These are phyloP conservation scores for Umimayanthus kanabou DNA, from an alignment of 92 coral and sea anemone species.

Conservation along the genomic window DNA sequence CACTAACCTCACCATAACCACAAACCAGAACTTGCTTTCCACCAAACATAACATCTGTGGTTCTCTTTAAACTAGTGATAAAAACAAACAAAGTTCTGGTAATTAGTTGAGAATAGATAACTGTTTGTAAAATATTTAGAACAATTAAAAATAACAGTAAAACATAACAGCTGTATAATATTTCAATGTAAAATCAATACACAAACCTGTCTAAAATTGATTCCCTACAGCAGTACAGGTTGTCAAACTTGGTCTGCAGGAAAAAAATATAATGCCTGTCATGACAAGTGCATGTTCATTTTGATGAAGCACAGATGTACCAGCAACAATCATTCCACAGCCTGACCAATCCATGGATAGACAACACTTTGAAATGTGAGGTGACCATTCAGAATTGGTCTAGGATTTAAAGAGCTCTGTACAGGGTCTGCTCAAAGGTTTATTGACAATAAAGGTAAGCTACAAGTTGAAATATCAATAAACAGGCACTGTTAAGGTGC, in stretches of 20 bases:
- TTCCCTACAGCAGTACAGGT: conserved; percentile 98
- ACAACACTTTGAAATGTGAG: too few relatives aligned
- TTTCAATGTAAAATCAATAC: too few relatives aligned
- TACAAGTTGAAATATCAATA: too few relatives aligned
- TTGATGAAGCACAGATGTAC: neutral
- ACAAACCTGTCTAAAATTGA: conserved; percentile 96
- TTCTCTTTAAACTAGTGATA: conserved; percentile 84
- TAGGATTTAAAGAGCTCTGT: too few relatives aligned
- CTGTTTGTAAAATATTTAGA: neutral
- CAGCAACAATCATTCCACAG: neutral
- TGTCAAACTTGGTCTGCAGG: conserved; percentile 97
- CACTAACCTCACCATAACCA: conserved; percentile 97
- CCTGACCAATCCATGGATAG: too few relatives aligned
- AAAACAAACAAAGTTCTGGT: neutral
- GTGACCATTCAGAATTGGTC: too few relatives aligned
- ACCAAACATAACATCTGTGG: conserved; percentile 99
- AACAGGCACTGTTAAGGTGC: too few relatives aligned
- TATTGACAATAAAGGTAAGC: too few relatives aligned
- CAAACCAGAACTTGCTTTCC: conserved; percentile 99
- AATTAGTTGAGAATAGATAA: too few relatives aligned
- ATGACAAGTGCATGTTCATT: neutral
- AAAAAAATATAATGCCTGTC: conserved; percentile 13
- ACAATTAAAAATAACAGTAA: neutral
- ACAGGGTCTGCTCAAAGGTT: too few relatives aligned
- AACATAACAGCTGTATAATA: neutral